Evolutionary conservation across 2,797 vertebrate genomes (phyloP), one percentile per base, ranked within the genome.

Genomic region (Epinephelus awoara): DNA sequence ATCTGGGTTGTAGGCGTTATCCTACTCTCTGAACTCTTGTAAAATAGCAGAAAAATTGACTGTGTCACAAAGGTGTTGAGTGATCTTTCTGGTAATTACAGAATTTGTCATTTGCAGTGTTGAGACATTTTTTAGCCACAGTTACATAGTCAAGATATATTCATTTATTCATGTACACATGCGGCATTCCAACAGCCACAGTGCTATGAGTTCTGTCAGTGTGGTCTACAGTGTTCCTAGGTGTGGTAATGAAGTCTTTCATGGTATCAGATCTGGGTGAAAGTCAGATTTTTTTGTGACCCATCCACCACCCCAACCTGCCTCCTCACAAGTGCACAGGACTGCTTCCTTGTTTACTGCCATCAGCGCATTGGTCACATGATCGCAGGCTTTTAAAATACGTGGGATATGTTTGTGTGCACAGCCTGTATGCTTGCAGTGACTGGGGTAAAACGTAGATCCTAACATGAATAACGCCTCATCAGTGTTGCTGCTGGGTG

Each of bases 401-500:
- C 7, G 1, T 34, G 34, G 2, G 34, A 34, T 8, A 34, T 34
- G 34, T 34, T 34, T 34, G 34, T 34, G 34, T 34, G 34, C 34
- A 29, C 27, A 34, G 34, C 34, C 34, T 34, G 50, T 47, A 62
- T 54, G 55, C 23, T 46, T 21, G 14, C 19, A 54, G 19, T 42
- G 47, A 64, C 7, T 61, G 10, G 14, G 13, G 18, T 46, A 34
- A 66, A 66, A 47, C 40, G 34, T 58, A 21, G 58, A 78, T 61
- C 55, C 66, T 23, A 21, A 56, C 38, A 13, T 79, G 72, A 85
- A 76, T 65, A 52, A 64, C 62, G 21, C 17, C 5, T 18, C 12
- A 10, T 21, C n/a, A 69, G 21, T 25, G 65, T 23, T 61, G 68
- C 68, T 44, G 54, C 57, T 77, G 64, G 56, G 54, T 67, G 87